Evolutionary conservation across 2,888 invertebrate species (phyloP).

Genomic region (Eupithecia exiguata): DNA sequence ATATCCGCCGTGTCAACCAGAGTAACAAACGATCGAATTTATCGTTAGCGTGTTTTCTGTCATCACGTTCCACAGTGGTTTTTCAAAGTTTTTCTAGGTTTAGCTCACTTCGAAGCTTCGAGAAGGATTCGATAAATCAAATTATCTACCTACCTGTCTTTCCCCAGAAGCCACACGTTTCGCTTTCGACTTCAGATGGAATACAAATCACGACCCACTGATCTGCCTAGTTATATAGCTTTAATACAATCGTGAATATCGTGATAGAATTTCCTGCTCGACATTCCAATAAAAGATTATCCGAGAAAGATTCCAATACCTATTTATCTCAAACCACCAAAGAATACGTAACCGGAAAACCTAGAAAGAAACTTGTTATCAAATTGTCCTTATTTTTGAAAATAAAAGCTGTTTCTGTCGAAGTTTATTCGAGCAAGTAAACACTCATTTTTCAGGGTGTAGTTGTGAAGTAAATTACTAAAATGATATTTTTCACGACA

Average conservation of each 20-base stretch:
- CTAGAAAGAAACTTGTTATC: not conserved
- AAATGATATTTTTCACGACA: conserved; percentile 30
- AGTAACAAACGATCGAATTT: conserved; percentile 52
- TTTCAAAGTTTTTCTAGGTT: not conserved
- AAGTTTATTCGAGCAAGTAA: conserved; percentile 42
- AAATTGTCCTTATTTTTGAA: not conserved
- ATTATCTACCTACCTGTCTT: not conserved
- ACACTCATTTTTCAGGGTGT: conserved; percentile 31
- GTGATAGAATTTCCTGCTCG: conserved; percentile 5
- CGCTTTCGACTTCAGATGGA: not conserved
- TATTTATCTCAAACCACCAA: not conserved
- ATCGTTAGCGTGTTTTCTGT: conserved; percentile 49
- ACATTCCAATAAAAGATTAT: not conserved
- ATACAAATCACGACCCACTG: conserved; percentile 12
- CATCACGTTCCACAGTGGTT: conserved; percentile 52
- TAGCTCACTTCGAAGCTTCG: not conserved
- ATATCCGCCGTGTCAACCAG: conserved; percentile 50
- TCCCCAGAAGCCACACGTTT: not conserved
- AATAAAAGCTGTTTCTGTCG: conserved; percentile 39
- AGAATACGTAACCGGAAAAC: not conserved
- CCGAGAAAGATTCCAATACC: not conserved
- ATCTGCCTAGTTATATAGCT: conserved; percentile 5
- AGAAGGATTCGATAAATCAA: conserved; percentile 5
- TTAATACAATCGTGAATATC: conserved; percentile 5
- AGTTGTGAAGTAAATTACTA: conserved; percentile 22